These are phyloP conservation scores for Dasyornis broadbenti DNA, from an alignment of 2,113 vertebrate genomes.

Conservation along the genomic window DNA sequence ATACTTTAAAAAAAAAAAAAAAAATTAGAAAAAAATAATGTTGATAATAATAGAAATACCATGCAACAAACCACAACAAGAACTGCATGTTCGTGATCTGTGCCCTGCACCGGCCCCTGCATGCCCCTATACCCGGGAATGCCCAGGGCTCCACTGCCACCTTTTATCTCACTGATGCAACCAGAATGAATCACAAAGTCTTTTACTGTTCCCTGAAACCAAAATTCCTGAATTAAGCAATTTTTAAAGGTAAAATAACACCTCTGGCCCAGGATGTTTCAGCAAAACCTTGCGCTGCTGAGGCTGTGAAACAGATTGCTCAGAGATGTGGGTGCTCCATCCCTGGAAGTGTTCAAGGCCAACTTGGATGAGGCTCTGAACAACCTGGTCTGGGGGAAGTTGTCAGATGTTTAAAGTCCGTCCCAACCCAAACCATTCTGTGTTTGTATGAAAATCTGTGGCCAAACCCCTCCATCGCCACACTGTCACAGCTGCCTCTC, in stretches of 20 bases:
- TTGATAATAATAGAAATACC: neutral
- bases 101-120: fast-evolving
- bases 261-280: fast-evolving
- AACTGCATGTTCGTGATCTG: fast-evolving
- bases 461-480: fast-evolving
- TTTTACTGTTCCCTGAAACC: fast-evolving
- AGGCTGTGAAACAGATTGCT: neutral
- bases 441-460: neutral
- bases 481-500: neutral
- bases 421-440: neutral
- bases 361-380: neutral
- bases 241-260: neutral
- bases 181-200: fast-evolving
- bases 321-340: neutral
- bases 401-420: neutral
- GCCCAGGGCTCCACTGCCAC: fast-evolving
- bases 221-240: neutral
- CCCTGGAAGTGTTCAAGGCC: neutral
- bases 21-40: too few relatives aligned
- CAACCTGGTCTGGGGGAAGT: neutral
- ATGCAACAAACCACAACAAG: fast-evolving
- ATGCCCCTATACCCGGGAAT: fast-evolving
- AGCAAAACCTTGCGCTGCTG: neutral
- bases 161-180: neutral
- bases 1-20: too few relatives aligned